Evolutionary conservation across 2,888 invertebrate species (phyloP), one percentile per base, ranked within the genome.

Genomic region (Sepiola atlantica): DNA sequence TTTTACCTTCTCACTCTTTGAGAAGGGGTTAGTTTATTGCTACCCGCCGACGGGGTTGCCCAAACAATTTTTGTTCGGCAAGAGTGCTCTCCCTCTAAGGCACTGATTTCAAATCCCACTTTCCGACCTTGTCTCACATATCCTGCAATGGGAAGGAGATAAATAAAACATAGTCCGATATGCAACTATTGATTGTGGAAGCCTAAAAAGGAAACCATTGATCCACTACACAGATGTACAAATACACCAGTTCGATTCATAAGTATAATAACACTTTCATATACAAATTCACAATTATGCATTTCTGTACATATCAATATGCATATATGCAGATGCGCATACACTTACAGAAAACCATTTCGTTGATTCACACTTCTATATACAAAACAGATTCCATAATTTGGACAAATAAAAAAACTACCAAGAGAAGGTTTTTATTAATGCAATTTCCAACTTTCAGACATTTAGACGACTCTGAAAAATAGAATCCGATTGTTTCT

Each of bases 361-460:
- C 8, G 77, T 77, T 77, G 77, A n/a, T 77, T 77, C n/a, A 14
- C 12, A 77, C n/a, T n/a, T 77, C n/a, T 14, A 77, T 77, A 77
- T 77, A 77, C 77, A 77, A 77, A 77, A 77, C n/a, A n/a, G 77
- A 77, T 77, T 77, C n/a, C 21, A 77, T 77, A 77, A 77, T 77
- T n/a, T n/a, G n/a, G 1, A n/a, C n/a, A 32, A 77, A 21, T 24
- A 57, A 57, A 57, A 57, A 57, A 77, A 32, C 3, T 77, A n/a
- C 77, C n/a, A 77, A 77, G n/a, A 77, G 57, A 57, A 57, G 77
- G 32, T n/a, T 77, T 77, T 77, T 77, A 77, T 77, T 77, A 77
- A 77, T 77, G 77, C 77, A 77, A 77, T 77, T 77, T 77, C 77
- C 77, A 3, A n/a, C n/a, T n/a, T n/a, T 77, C n/a, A 77, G 77